Evolutionary conservation across 2,797 vertebrate species (phyloP).

Genomic region (Cyclopterus lumpus): DNA sequence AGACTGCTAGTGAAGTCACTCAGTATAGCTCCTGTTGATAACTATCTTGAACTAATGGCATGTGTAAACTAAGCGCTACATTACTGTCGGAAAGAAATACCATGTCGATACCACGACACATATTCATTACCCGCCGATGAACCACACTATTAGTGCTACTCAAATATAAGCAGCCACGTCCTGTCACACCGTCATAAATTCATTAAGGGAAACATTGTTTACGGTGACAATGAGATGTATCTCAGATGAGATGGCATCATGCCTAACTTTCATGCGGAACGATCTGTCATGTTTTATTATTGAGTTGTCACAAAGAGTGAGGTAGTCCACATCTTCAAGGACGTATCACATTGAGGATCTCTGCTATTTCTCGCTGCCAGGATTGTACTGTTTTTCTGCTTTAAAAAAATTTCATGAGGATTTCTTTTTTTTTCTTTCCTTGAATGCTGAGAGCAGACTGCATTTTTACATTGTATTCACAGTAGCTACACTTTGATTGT

Average conservation of each 20-base stretch:
- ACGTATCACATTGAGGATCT: constrained; percentile 33
- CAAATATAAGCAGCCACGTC: constrained; percentile 30
- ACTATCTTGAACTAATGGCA: background rate
- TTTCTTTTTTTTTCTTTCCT: constrained; percentile 22
- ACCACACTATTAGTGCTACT: constrained; percentile 17
- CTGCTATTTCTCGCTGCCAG: constrained; percentile 20
- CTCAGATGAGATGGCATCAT: constrained; percentile 42
- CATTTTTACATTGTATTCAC: constrained; percentile 40
- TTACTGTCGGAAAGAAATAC: background rate
- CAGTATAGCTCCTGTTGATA: constrained; percentile 5
- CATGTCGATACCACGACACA: background rate
- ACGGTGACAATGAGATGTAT: constrained; percentile 49
- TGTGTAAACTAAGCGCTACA: background rate
- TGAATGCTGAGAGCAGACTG: constrained; percentile 29
- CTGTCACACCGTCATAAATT: constrained; percentile 37
- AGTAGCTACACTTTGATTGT: constrained; percentile 45
- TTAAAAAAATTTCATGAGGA: constrained; percentile 44
- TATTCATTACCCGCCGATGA: constrained; percentile 25
- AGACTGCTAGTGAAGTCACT: constrained; percentile 18
- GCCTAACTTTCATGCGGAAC: constrained; percentile 44
- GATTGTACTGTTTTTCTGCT: constrained; percentile 39
- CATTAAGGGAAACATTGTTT: constrained; percentile 57
- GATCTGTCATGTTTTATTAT: constrained; percentile 63
- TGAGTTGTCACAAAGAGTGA: constrained; percentile 58
- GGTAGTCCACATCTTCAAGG: constrained; percentile 56